Base-by-base conservation (phyloP, 2,113 vertebrate species). In the Nansenia antarctica region DNA sequence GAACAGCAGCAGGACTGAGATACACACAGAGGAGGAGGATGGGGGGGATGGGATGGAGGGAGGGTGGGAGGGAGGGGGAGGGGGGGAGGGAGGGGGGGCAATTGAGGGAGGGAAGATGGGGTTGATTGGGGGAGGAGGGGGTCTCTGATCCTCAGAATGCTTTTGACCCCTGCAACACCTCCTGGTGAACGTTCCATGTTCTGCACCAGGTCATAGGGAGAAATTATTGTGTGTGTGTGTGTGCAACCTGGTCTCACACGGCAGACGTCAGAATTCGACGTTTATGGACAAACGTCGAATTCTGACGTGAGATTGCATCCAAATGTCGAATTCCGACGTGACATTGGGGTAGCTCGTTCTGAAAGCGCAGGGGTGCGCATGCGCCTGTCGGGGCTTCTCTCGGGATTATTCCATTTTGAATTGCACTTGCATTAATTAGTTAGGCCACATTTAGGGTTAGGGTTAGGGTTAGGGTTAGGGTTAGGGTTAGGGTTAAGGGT, bases 121-220 rank as follows among this genome's bases (percentile, higher is more conserved):
- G 27, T 3, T 47, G 18, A 74, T 60, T 70, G 73, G 67, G 65
- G 62, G 65, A 61, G 54, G 65, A 74, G 74, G 77, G 20, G 67
- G 72, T 62, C 60, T 73, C 75, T 84, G 85, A 81, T 82, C 73
- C 81, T 87, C 80, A 83, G 85, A 90, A 90, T 90, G 88, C 68
- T 80, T 89, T 90, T 91, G 88, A 91, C 88, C 87, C 77, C 71
- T 80, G 54, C 35, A 78, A 83, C 86, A 89, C 87, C 82, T 78
- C 66, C 37, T 63, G 70, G 83, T 63, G 81, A 84, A 79, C 9
- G 27, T 47, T 58, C 58, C 53, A n/a, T 11, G 18, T 42, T 35
- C 49, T 62, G 57, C 47, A 53, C 74, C 71, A 81, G 65, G 74
- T 80, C 76, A 81, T 53, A 67, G 70, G 78, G 75, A 83, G 78